phyloP scores from a whole-genome alignment of 2,113 vertebrate genomes.

The Amia ocellicauda region DNA sequence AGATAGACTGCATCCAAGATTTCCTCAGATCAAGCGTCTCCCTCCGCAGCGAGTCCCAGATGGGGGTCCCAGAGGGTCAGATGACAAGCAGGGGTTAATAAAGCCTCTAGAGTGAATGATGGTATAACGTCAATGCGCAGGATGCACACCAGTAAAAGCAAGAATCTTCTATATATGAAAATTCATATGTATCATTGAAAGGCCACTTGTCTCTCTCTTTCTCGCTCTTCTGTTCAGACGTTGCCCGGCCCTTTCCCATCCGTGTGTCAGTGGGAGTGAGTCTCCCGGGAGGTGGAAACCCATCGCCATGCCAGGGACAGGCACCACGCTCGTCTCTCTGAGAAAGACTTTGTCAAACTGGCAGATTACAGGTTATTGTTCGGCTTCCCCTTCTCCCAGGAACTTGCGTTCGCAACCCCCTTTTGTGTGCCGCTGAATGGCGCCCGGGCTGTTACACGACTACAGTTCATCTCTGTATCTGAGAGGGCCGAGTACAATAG shows the following conservation, averaged over 20 bases:
- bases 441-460: constrained; percentile 37
- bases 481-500: constrained; percentile 9
- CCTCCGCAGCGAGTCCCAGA: no score
- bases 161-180: no score
- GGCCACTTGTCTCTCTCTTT: no score
- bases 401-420: constrained; percentile 40
- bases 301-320: constrained; percentile 62
- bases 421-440: constrained; percentile 40
- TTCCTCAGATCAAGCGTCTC: no score
- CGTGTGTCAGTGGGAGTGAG: constrained; percentile 53
- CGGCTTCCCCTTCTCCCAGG: constrained; percentile 24
- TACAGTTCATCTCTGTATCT: constrained; percentile 29
- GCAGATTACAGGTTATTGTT: constrained; percentile 63
- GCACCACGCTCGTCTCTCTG: constrained; percentile 48
- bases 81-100: no score
- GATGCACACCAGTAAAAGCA: no score
- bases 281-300: constrained; percentile 59
- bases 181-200: no score
- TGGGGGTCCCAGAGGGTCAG: no score
- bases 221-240: constrained; percentile 58
- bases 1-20: no score
- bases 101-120: no score
- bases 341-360: constrained; percentile 50
- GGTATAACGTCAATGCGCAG: no score
- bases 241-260: constrained; percentile 42